Evolutionary conservation across 1,140 invertebrate genomes (phyloP), one percentile per base, ranked within the genome.

Genomic region (Drosophila watanabei): DNA sequence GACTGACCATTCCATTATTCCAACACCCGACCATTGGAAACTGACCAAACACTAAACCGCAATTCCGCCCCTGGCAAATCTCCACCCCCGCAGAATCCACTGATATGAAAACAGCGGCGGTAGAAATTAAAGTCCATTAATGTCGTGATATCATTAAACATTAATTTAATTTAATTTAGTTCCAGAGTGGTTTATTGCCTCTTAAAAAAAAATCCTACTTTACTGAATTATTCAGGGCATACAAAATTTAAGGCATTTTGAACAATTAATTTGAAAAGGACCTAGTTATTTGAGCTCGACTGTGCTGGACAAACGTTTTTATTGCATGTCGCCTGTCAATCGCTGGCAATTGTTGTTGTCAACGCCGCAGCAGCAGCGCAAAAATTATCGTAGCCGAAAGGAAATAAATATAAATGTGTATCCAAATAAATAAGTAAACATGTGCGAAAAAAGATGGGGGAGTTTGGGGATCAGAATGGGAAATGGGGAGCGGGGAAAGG

Each of bases 351-450:
- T 72, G 60, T 66, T 76, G 79, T 77, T 77, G 79, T 71, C 70
- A 51, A 71, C 77, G 65, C 49, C 61, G 52, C 46, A 39, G 61
- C 28, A 43, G 56, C 43, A 59, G 52, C 20, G 49, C 43, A 59
- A 75, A 81, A 83, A 66, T 83, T 59, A 82, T 79, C 76, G 76
- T 65, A 79, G 72, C 37, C 58, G 51, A 75, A 68, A 75, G 79
- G 79, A 82, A 75, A 79, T 78, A 70, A 82, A 79, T 79, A 82
- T 63, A 75, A 75, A 83, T 79, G 69, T 75, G 68, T 75, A 79
- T 78, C 58, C 66, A 82, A 82, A 77, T 81, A 77, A 82, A 81
- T 82, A 77, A 82, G 73, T 65, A 82, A 81, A 61, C 59, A 81
- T 76, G 71, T 75, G 63, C 66, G 61, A 66, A 73, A 75, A 71